These are phyloP conservation scores for Corydoras sp. DNA, from an alignment of 2,113 vertebrate genomes.

Conservation along the genomic window DNA sequence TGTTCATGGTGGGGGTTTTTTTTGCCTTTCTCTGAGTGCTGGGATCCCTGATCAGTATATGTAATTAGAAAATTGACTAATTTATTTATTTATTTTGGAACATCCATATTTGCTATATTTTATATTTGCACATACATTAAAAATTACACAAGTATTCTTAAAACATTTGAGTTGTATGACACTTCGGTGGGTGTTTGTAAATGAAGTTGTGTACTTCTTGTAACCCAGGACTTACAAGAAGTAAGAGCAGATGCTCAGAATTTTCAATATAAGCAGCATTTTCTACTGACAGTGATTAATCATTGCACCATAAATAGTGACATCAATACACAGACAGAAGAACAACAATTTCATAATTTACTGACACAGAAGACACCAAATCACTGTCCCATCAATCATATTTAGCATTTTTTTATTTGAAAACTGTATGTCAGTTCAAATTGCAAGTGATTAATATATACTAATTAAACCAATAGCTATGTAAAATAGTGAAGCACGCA, in stretches of 20 bases:
- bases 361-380: constrained; percentile 15
- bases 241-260: constrained; percentile 1
- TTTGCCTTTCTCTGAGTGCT: no score
- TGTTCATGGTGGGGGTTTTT: no score
- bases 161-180: no score
- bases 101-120: no score
- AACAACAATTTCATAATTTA: not conserved
- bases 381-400: not conserved
- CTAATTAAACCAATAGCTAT: constrained; percentile 13
- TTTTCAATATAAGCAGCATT: constrained; percentile 19
- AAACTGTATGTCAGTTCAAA: no score
- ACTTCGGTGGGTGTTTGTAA: no score
- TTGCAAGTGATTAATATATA: not conserved
- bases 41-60: no score
- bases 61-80: no score
- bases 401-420: not conserved
- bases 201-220: no score
- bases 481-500: not conserved
- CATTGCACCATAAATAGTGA: constrained; percentile 10
- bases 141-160: not conserved
- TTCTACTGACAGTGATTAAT: constrained; percentile 27
- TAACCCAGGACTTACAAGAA: no score
- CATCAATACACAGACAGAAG: constrained; percentile 2
- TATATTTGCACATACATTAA: not conserved
- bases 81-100: no score